Base-by-base conservation (phyloP, 2,888 invertebrate genomes). In the Linyphia triangularis region DNA sequence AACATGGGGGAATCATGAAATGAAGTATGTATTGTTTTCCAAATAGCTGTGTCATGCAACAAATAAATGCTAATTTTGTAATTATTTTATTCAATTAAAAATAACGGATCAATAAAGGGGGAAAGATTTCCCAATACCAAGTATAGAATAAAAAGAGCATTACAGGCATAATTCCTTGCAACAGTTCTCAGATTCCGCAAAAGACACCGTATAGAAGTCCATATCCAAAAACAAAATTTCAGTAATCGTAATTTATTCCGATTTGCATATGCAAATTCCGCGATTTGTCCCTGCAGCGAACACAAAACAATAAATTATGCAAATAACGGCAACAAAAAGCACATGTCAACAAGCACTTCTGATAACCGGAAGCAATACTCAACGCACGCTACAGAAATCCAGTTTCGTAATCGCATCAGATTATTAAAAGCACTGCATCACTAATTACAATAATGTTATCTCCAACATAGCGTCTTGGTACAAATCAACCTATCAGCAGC, bases 251-350 rank as follows among this genome's bases (percentile, higher is more conserved):
- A 59, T 86, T 73, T 86, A 69, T 67, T 86, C 69, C 63, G 61
- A 82, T 88, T 88, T 88, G 82, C 82, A 88, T 88, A 88, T 83
- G 69, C 88, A 88, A 83, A 88, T 88, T 77, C 65, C 59, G 40
- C 9, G 51, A 77, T 63, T 63, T 69, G 70, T 61, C 28, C 28
- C 63, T 24, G 2, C 51, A 51, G 59, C 61, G 43, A 72, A 63
- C 67, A 73, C 75, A 59, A 84, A 82, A 89, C 89, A 79, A 89
- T 89, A 89, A 89, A 89, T 89, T 89, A 89, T 89, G 89, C 89
- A 89, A 89, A 89, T 89, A 84, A 84, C 73, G 73, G 51, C 79
- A 88, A 88, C 88, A 84, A 28, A 51, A 70, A 77, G 83, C 88
- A 88, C 88, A 88, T 88, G 88, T 79, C 79, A 33, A 65, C 63